These are phyloP conservation scores for Saiga tatarica DNA, from an alignment of 2,113 vertebrate genomes.

Conservation along the genomic window DNA sequence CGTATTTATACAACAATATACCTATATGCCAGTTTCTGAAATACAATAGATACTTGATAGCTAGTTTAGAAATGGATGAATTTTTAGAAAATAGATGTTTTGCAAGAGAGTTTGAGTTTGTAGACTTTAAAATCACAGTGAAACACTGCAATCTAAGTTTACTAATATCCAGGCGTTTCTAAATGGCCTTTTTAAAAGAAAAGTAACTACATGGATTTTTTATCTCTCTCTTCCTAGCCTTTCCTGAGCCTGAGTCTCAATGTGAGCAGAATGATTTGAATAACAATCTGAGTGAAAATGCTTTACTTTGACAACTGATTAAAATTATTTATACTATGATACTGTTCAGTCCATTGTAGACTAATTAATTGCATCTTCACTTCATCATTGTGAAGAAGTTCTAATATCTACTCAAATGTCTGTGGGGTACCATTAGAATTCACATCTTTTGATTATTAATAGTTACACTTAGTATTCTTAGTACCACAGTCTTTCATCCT, in stretches of 20 bases:
- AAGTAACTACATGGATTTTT: not conserved
- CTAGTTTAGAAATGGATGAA: not conserved
- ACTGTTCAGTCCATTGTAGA: conserved; percentile 44
- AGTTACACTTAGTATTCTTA: not conserved
- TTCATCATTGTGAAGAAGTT: conserved; percentile 54
- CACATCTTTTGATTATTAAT: conserved; percentile 71
- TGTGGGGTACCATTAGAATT: conserved; percentile 60
- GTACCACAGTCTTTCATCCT: not conserved
- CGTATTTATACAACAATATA: not conserved
- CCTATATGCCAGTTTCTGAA: not conserved
- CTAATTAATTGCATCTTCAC: conserved; percentile 70
- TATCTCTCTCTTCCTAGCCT: conserved; percentile 37
- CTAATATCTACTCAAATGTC: conserved; percentile 66
- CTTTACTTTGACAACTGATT: conserved; percentile 60
- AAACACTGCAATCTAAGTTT: not conserved
- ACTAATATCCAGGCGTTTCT: not conserved
- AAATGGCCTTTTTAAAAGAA: not conserved
- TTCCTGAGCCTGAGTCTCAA: conserved; percentile 31
- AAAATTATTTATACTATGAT: conserved; percentile 54
- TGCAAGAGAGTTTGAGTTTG: conserved; percentile 15
- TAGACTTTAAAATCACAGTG: conserved; percentile 31
- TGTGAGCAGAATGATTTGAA: conserved; percentile 40
- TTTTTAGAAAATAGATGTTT: conserved; percentile 1
- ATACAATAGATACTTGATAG: not conserved
- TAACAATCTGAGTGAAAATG: conserved; percentile 31